Conservation (phyloP, 1,140 invertebrate genomes). For the Nautilus pompilius region DNA sequence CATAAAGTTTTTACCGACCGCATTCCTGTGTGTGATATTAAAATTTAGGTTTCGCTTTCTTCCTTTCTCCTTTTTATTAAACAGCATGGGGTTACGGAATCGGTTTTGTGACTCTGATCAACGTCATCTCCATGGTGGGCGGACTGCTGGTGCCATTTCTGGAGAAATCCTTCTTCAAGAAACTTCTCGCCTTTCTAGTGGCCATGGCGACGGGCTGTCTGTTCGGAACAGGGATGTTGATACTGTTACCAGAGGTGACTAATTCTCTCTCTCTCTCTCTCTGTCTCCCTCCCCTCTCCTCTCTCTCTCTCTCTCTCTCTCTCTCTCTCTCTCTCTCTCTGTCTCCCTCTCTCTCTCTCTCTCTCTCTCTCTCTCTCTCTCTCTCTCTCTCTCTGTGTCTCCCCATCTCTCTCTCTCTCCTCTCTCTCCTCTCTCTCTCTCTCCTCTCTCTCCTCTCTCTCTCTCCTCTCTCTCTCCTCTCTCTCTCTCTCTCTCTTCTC, state of each 20-base stretch:
- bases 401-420: not conserved
- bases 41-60: too few relatives aligned
- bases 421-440: not conserved
- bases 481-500: too few relatives aligned
- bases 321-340: not conserved
- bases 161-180: constrained; percentile 60
- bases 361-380: not conserved
- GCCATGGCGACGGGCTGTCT: constrained; percentile 68
- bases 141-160: constrained; percentile 64
- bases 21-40: too few relatives aligned
- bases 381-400: not conserved
- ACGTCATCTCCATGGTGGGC: constrained; percentile 64
- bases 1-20: too few relatives aligned
- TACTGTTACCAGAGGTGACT: constrained; percentile 40
- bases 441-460: too few relatives aligned
- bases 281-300: not conserved
- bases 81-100: constrained; percentile 66
- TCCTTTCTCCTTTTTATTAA: too few relatives aligned
- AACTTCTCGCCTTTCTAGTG: constrained; percentile 63
- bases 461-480: too few relatives aligned
- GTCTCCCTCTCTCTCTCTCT: not conserved
- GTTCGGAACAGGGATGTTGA: constrained; percentile 57
- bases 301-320: not conserved
- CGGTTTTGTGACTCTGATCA: constrained; percentile 63
- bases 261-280: not conserved